Conservation (phyloP, 2,888 invertebrate genomes). For the Acleris literana region DNA sequence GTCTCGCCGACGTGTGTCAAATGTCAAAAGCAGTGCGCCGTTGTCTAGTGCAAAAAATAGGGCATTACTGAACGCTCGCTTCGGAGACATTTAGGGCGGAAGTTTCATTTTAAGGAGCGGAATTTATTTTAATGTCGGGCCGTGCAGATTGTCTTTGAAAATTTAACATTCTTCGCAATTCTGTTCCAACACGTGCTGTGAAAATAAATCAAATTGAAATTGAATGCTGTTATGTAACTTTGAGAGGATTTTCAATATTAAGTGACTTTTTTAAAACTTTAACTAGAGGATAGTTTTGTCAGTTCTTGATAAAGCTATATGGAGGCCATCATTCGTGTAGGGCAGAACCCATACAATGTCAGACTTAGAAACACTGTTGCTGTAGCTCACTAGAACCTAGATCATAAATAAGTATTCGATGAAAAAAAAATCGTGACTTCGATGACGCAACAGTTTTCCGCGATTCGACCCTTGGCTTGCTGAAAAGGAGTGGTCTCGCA, state of each 20-base stretch:
- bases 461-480: neutral
- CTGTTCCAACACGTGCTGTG: neutral
- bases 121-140: conserved; percentile 2
- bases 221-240: too few species aligned
- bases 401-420: neutral
- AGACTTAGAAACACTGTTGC: conserved; percentile 7
- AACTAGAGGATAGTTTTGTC: neutral
- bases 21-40: conserved; percentile 49
- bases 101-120: conserved; percentile 5
- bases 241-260: neutral
- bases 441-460: neutral
- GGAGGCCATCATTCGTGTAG: conserved; percentile 4
- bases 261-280: neutral
- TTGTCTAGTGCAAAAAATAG: conserved; percentile 21
- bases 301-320: conserved; percentile 8
- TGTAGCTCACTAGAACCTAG: neutral
- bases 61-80: conserved; percentile 6
- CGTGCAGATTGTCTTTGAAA: neutral
- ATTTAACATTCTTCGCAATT: neutral
- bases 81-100: conserved; percentile 3
- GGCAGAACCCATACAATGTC: conserved; percentile 4
- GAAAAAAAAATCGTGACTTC: neutral
- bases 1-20: conserved; percentile 66
- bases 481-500: neutral
- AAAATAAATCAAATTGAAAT: too few species aligned